Base-by-base conservation (phyloP, 2,113 vertebrate genomes). In the Oreochromis spilurus region DNA sequence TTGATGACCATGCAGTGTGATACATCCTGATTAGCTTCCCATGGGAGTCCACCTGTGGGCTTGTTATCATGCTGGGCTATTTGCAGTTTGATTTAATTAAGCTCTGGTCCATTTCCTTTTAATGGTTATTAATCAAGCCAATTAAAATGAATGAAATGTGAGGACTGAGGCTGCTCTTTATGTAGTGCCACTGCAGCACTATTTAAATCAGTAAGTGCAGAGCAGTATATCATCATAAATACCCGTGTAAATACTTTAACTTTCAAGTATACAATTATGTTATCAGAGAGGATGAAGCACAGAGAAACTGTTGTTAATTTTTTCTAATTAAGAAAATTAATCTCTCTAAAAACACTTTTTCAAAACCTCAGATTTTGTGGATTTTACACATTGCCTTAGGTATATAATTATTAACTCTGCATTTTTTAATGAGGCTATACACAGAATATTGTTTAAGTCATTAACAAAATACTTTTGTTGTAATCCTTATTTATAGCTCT, bases 51-150 rank as follows among this genome's bases (percentile, higher is more conserved):
- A 79, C 24, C 50, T 67, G 45, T n/a, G 21, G 79, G 40, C 72
- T 81, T 60, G 48, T 86, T 87, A 48, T 57, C 75, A 79, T 29
- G 77, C 48, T 14, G n/a, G 19, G 55, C 36, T 58, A 48, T 79
- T 85, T 91, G 57, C 29, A 29, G 43, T 86, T 78, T 67, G 67
- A 91, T 90, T 88, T 26, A 86, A 88, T 89, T 75, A 21, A 57
- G 48, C 77, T 43, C 10, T 9, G 40, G 52, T 60, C 0, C 53
- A 60, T 91, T 91, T 91, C 16, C 38, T 57, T 87, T 88, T 83
- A 87, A 86, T 91, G 53, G 81, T 86, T 54, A 70, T 87, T 79
- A 84, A 85, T 89, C 53, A 84, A 83, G 86, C 21, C 19, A 84
- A 82, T 87, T 89, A 26, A 70, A 87, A 50, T 17, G 84, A 86